Evolutionary conservation across 2,113 vertebrate genomes (phyloP).

Genomic region (Pelusios castaneus): DNA sequence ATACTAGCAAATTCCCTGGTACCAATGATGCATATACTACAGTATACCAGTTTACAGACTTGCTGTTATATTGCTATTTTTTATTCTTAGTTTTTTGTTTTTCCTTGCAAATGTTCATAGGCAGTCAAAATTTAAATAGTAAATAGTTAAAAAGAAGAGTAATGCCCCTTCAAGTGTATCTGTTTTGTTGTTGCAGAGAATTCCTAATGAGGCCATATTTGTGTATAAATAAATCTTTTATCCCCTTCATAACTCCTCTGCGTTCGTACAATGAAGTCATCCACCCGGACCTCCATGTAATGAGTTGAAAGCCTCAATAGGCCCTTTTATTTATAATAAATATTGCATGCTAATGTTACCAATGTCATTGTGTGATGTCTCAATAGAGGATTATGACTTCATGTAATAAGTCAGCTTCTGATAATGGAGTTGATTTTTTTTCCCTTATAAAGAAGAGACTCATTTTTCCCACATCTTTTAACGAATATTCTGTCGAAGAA

Average conservation of each 20-base stretch:
- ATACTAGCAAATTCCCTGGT: neutral
- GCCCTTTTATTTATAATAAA: constrained; percentile 72
- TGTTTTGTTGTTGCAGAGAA: constrained; percentile 42
- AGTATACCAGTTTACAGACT: neutral
- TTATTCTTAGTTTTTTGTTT: neutral
- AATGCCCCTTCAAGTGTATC: constrained; percentile 32
- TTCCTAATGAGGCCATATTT: constrained; percentile 64
- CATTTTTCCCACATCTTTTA: constrained; percentile 22
- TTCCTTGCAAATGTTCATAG: neutral
- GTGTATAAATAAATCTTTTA: constrained; percentile 69
- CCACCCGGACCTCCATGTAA: constrained; percentile 48
- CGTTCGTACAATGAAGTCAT: constrained; percentile 64
- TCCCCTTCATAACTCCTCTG: constrained; percentile 53
- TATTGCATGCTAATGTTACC: constrained; percentile 54
- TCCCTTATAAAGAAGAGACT: constrained; percentile 35
- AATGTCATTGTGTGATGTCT: constrained; percentile 44
- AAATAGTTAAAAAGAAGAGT: neutral
- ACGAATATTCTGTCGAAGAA: neutral
- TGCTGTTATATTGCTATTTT: neutral
- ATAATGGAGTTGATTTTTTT: constrained; percentile 53
- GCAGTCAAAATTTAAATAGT: constrained; percentile 19
- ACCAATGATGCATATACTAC: neutral
- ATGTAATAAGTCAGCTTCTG: constrained; percentile 53
- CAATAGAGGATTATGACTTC: constrained; percentile 55
- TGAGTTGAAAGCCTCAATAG: constrained; percentile 56